Percentiles rank a stretch among this genome's conserved stretches.
Conservation (phyloP, 2,797 vertebrate genomes). For the Falco concolor region DNA sequence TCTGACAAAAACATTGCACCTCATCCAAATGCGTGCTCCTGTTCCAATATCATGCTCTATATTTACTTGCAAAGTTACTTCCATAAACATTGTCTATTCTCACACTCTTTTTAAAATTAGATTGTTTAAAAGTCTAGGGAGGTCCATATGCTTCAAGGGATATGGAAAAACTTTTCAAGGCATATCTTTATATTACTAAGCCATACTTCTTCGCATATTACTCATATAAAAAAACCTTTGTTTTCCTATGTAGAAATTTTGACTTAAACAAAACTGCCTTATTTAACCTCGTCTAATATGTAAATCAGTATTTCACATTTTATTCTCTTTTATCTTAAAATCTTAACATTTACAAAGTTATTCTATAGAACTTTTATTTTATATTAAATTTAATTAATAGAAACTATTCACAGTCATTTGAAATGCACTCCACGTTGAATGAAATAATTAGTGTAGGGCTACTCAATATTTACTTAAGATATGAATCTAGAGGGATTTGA, state of each 20-base stretch:
- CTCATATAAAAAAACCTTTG: neutral
- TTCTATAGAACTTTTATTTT: slow-evolving; percentile 70
- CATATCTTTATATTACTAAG: neutral
- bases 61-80: neutral
- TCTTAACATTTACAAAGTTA: slow-evolving; percentile 66
- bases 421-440: slow-evolving; percentile 76
- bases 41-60: neutral
- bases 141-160: neutral
- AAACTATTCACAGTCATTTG: slow-evolving; percentile 70
- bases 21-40: neutral
- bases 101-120: neutral
- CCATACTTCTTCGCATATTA: neutral
- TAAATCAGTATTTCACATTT: slow-evolving; percentile 10
- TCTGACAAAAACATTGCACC: neutral
- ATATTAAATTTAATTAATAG: slow-evolving; percentile 74
- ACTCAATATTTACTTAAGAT: slow-evolving; percentile 84
- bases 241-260: neutral
- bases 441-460: slow-evolving; percentile 80
- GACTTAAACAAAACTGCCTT: neutral
- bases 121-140: neutral
- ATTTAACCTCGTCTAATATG: neutral
- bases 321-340: slow-evolving; percentile 48
- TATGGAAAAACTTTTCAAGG: neutral
- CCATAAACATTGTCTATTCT: neutral
- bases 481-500: slow-evolving; percentile 79